Percentiles rank a stretch among this genome's conserved stretches.
These are phyloP conservation scores for Heterodera schachtii DNA, from an alignment of 1,140 invertebrate species.

Conservation along the genomic window DNA sequence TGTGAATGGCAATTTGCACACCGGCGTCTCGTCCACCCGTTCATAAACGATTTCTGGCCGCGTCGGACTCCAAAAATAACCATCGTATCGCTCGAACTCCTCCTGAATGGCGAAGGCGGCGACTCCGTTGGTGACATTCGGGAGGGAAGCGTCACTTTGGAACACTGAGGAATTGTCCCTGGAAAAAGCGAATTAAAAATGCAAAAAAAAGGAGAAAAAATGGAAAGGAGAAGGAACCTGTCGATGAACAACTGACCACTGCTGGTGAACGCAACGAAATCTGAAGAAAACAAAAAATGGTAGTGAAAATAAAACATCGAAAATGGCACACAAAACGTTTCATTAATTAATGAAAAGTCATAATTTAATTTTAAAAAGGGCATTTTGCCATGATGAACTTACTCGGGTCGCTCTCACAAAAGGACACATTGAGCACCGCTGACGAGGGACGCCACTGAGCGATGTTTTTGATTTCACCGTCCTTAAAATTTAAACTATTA, in stretches of 20 bases:
- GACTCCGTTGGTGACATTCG: slow-evolving; percentile 45
- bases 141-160: slow-evolving; percentile 27
- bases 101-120: slow-evolving; percentile 52
- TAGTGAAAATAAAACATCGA: too few relatives aligned
- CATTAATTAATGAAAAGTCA: too few relatives aligned
- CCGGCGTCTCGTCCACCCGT: slow-evolving; percentile 46
- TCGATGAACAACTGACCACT: slow-evolving; percentile 49
- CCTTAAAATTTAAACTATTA: slow-evolving; percentile 23
- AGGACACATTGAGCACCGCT: slow-evolving; percentile 39
- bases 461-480: slow-evolving; percentile 31
- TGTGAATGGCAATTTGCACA: slow-evolving; percentile 36
- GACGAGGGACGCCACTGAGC: slow-evolving; percentile 35
- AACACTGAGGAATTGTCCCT: slow-evolving; percentile 23
- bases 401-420: slow-evolving; percentile 34
- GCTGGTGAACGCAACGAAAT: slow-evolving; percentile 49
- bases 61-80: slow-evolving; percentile 55
- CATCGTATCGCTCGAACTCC: slow-evolving; percentile 52
- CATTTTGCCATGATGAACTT: not conserved
- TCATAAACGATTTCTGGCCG: slow-evolving; percentile 46
- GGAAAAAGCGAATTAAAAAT: slow-evolving; percentile 5
- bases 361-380: too few relatives aligned
- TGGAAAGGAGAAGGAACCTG: slow-evolving; percentile 28
- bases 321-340: too few relatives aligned
- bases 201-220: not conserved
- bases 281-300: slow-evolving; percentile 1